These are phyloP conservation scores for Eriosoma lanigerum DNA, from an alignment of 1,140 invertebrate genomes.

Conservation along the genomic window DNA sequence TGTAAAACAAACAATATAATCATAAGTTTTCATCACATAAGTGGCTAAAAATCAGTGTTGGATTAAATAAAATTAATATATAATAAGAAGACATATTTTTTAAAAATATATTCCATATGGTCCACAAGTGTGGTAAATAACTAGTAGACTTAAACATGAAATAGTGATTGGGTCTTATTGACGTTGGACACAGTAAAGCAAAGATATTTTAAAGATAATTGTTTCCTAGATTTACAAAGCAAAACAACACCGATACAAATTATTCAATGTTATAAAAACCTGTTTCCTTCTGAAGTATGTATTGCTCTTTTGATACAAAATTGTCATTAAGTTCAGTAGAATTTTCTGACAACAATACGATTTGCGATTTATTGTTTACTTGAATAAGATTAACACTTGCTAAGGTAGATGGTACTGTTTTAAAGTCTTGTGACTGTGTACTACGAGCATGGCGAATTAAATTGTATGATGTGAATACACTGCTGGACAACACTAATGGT, in stretches of 20 bases:
- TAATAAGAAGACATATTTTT: too few species aligned
- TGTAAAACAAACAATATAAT: background rate
- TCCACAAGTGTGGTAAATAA: too few species aligned
- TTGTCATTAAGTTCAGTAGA: conserved; percentile 15
- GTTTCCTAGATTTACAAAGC: too few species aligned
- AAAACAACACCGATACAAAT: too few species aligned
- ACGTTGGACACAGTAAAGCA: too few species aligned
- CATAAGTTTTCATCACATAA: too few species aligned
- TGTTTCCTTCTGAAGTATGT: conserved; percentile 36
- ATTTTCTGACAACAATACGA: conserved; percentile 30
- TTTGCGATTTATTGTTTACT: conserved; percentile 27
- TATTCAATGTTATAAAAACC: background rate
- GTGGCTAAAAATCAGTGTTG: too few species aligned
- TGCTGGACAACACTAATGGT: conserved; percentile 14
- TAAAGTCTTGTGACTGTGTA: background rate
- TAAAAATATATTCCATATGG: too few species aligned
- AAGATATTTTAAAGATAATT: too few species aligned
- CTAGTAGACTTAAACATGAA: too few species aligned
- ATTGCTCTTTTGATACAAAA: conserved; percentile 42
- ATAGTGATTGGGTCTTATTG: too few species aligned
- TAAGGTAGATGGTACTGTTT: background rate
- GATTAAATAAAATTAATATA: too few species aligned
- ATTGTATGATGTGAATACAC: background rate
- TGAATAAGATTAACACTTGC: conserved; percentile 7
- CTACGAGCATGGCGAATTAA: background rate